Base-by-base conservation (phyloP, 1,140 invertebrate species). In the Drosophila obscura region DNA sequence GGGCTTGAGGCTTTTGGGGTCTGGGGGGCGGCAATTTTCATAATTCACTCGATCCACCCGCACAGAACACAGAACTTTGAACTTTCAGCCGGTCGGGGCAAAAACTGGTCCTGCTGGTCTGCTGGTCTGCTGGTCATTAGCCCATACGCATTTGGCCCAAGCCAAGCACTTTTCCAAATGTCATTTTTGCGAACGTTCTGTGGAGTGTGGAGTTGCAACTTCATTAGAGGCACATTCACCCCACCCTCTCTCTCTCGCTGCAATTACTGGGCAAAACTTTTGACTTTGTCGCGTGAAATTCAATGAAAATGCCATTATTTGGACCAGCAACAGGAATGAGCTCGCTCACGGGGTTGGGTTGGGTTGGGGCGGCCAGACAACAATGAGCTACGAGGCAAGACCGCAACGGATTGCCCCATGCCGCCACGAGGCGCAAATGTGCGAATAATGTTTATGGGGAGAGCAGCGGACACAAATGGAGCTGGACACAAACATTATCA, bases 291-390 rank as follows among this genome's bases (percentile, higher is more conserved):
- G 83, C 83, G 78, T 87, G 64, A 82, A 88, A 87, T 87, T 87
- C 82, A 87, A 87, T 87, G 83, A 87, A 87, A 87, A 79, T 87
- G 78, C 83, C 79, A 87, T 87, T 88, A 87, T 82, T 88, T 82
- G 74, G 56, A 73, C 77, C 82, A 82, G 46, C 53, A 45, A 26
- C 41, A 22, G 31, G 22, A 26, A 26, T 15, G 35, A 5, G 35
- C 19, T 19, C 19, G 19, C 19, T 19, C 19, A 11, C n/a, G 39
- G 28, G 13, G 13, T 9, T 8, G 6, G 41, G 39, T n/a, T n/a
- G n/a, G 55, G 4, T 1, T 46, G 22, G 48, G 43, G 48, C 19
- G 66, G 53, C 56, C 63, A 41, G 72, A 62, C 77, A 81, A 87
- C 81, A 85, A 85, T 87, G 81, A 87, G 82, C 78, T 67, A 82